Conservation (phyloP, 2,888 invertebrate genomes). For the Syritta pipiens region DNA sequence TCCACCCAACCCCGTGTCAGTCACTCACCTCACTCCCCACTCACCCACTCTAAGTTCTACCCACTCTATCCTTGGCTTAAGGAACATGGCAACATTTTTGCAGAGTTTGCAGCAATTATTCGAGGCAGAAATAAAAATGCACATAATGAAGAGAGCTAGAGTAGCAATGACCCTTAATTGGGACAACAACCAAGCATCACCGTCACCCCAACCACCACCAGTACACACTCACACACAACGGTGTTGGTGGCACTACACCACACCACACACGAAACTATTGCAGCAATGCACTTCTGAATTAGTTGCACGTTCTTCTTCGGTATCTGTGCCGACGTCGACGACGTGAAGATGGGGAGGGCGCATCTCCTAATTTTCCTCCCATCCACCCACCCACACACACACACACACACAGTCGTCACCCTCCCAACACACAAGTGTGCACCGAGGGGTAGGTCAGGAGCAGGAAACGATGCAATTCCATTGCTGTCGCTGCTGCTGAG, state of each 20-base stretch:
- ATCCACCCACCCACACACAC: background rate
- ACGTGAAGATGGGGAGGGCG: conserved; percentile 2
- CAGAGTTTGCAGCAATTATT: conserved; percentile 55
- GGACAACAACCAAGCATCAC: conserved; percentile 72
- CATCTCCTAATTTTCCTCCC: conserved; percentile 31
- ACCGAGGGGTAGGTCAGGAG: conserved; percentile 68
- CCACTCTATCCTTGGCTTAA: conserved; percentile 29
- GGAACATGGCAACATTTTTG: conserved; percentile 41
- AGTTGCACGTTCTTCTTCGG: conserved; percentile 23
- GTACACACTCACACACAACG: background rate
- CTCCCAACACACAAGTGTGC: background rate
- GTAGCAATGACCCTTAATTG: conserved; percentile 75
- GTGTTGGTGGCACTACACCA: too few relatives aligned
- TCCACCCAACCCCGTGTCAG: background rate
- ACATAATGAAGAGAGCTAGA: conserved; percentile 62
- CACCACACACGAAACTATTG: conserved; percentile 43
- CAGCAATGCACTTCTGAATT: conserved; percentile 50
- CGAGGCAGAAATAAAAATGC: conserved; percentile 60
- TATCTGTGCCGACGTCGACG: conserved; percentile 17
- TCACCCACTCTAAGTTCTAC: background rate
- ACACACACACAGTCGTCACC: background rate
- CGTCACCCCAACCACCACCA: conserved; percentile 33
- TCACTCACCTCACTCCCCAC: background rate
- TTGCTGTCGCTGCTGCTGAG: conserved; percentile 17
- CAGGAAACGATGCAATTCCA: conserved; percentile 65